Conservation (phyloP, 2,113 vertebrate genomes). For the Diadophis punctatus region DNA sequence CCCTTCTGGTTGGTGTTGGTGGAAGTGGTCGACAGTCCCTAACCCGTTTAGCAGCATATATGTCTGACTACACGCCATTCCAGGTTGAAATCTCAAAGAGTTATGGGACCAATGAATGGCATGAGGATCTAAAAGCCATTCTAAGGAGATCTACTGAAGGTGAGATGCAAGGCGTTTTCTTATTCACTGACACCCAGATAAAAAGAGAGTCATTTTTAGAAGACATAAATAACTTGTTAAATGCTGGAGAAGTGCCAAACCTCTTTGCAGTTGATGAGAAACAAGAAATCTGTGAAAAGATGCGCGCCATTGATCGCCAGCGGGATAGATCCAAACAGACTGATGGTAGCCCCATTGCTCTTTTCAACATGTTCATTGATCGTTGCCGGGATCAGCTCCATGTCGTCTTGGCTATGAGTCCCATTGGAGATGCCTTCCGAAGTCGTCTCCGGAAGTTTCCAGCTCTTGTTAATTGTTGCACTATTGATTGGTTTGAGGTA, state of each 20-base stretch:
- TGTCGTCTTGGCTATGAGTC: constrained; percentile 88
- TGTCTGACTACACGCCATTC: constrained; percentile 83
- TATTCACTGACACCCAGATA: constrained; percentile 89
- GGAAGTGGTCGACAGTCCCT: constrained; percentile 88
- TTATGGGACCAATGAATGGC: constrained; percentile 81
- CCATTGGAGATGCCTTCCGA: constrained; percentile 87
- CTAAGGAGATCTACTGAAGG: constrained; percentile 78
- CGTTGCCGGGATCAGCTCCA: constrained; percentile 87
- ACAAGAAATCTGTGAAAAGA: constrained; percentile 85
- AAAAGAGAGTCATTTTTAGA: constrained; percentile 89
- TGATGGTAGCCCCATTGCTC: constrained; percentile 81
- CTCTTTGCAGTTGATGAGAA: constrained; percentile 85
- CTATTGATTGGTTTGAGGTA: constrained; percentile 96
- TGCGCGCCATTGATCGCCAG: constrained; percentile 82
- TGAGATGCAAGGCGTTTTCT: constrained; percentile 82
- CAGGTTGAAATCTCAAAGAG: constrained; percentile 88
- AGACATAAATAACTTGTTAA: constrained; percentile 87
- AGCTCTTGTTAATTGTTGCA: constrained; percentile 90
- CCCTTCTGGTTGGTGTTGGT: constrained; percentile 86
- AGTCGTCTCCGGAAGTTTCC: constrained; percentile 83
- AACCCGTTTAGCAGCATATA: constrained; percentile 83
- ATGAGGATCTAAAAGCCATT: constrained; percentile 82
- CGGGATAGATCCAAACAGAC: constrained; percentile 82
- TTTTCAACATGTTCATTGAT: constrained; percentile 90
- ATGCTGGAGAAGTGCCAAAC: constrained; percentile 89